Evolutionary conservation across 2,113 vertebrate species (phyloP).

Genomic region (Galeopterus variegatus): DNA sequence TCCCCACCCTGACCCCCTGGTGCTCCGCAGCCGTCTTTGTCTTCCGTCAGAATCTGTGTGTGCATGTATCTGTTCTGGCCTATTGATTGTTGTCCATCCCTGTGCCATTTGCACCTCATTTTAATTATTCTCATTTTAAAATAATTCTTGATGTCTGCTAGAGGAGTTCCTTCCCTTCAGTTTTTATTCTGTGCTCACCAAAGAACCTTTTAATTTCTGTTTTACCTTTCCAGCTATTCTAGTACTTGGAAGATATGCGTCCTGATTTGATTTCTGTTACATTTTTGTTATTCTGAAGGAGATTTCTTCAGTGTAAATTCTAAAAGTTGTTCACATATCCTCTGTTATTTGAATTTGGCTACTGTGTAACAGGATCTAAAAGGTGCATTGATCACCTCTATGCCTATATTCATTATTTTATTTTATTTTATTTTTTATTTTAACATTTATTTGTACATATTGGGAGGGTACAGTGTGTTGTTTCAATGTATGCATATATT

Average conservation of each 20-base stretch:
- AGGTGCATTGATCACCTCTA: neutral
- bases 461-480: too few relatives aligned
- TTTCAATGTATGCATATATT: too few relatives aligned
- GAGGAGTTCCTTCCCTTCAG: neutral
- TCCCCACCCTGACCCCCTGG: neutral
- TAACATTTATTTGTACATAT: too few relatives aligned
- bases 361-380: neutral
- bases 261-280: neutral
- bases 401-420: slow-evolving; percentile 1
- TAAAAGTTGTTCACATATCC: neutral
- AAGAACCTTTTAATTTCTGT: neutral
- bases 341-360: neutral
- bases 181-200: neutral
- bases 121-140: neutral
- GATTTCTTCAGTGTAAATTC: neutral
- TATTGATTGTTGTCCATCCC: neutral
- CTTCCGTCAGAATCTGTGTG: too few relatives aligned
- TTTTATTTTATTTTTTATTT: too few relatives aligned
- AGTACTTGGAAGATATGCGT: neutral
- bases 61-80: neutral
- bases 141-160: neutral
- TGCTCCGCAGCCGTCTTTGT: neutral
- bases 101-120: neutral
- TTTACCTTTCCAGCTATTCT: neutral
- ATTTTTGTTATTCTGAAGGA: neutral